Base-by-base conservation (phyloP, 2,797 vertebrate species). In the Serranus cabrilla region DNA sequence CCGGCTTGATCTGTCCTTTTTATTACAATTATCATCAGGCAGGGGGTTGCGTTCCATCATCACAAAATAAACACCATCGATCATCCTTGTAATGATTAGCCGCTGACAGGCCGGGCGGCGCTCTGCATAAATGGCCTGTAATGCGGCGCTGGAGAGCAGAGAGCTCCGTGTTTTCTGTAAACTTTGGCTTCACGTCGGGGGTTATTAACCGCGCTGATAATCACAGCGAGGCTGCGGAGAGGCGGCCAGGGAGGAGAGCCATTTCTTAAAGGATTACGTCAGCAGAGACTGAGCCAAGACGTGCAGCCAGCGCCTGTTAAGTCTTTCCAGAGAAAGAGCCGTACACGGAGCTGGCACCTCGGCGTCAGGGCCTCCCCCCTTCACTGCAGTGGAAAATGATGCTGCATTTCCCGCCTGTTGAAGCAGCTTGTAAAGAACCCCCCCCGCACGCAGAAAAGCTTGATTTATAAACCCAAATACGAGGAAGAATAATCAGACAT, bases 1-100 rank as follows among this genome's bases (percentile, higher is more conserved):
- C 95, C 94, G 94, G 96, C 95, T 92, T 97, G 97, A 98, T 97
- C 96, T 96, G 97, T 97, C 97, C 96, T 96, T 96, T 98, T 98
- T 97, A 97, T 98, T 98, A 95, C 96, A 97, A 96, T 98, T 96
- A 97, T 97, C 96, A 95, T 97, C 94, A 94, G 96, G 92, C 94
- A 90, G 96, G 95, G 96, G 96, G 96, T 96, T 97, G 95, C 94
- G 93, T 96, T 96, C 97, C 97, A 97, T 99, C 97, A 98, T 93
- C 93, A 74, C 92, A 95, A 95, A 74, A 97, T 96, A 99, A 99
- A 99, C 98, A 99, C 95, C 97, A 98, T 99, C 97, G 93, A 99
- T 99, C 98, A 98, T 99, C 96, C 96, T 97, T 95, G 94, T 89
- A 88, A 93, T 96, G 96, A 98, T 99, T 98, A 99, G 96, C 94